phyloP scores from a whole-genome alignment of 2,888 invertebrate genomes.

The Rutpela maculata region DNA sequence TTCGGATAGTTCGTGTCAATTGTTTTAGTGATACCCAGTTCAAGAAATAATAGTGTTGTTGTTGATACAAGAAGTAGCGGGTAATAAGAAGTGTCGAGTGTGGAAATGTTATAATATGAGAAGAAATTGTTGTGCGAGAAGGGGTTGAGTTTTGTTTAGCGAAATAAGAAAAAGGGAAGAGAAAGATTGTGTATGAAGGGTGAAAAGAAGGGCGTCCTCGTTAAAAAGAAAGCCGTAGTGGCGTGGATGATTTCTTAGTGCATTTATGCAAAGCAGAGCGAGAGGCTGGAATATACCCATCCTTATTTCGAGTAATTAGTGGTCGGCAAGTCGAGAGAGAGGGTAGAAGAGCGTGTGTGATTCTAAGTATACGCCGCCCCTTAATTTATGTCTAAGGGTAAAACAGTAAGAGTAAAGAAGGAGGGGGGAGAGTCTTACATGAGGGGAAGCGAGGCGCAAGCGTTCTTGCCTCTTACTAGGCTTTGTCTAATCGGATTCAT shows the following conservation, averaged over 20 bases:
- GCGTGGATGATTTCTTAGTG: slow-evolving; percentile 69
- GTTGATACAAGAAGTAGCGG: background rate
- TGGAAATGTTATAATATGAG: slow-evolving; percentile 4
- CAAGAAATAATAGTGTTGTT: background rate
- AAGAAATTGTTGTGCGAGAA: slow-evolving; percentile 33
- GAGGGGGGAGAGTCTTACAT: slow-evolving; percentile 66
- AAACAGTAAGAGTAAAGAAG: slow-evolving; percentile 73
- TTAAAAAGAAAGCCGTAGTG: slow-evolving; percentile 66
- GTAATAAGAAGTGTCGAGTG: background rate
- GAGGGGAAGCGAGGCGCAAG: slow-evolving; percentile 71
- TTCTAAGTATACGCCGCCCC: slow-evolving; percentile 74
- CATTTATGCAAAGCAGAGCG: slow-evolving; percentile 74
- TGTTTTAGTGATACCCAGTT: background rate
- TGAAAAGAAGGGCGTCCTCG: slow-evolving; percentile 68
- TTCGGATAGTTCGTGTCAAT: background rate
- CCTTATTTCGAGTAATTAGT: slow-evolving; percentile 73
- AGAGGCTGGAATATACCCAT: slow-evolving; percentile 59
- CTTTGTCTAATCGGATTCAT: slow-evolving; percentile 79
- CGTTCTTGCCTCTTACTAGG: slow-evolving; percentile 74
- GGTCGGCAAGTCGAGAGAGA: slow-evolving; percentile 71
- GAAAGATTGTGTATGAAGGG: slow-evolving; percentile 63
- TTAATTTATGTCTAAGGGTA: slow-evolving; percentile 75
- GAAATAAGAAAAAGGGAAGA: slow-evolving; percentile 65
- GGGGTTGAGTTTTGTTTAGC: slow-evolving; percentile 62
- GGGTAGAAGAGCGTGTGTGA: slow-evolving; percentile 72